A percentile compares a stretch with the other conserved stretches of the same genome.
Evolutionary conservation across 92 coral and sea anemone species (phyloP).

Genomic region (Muricea muricata): DNA sequence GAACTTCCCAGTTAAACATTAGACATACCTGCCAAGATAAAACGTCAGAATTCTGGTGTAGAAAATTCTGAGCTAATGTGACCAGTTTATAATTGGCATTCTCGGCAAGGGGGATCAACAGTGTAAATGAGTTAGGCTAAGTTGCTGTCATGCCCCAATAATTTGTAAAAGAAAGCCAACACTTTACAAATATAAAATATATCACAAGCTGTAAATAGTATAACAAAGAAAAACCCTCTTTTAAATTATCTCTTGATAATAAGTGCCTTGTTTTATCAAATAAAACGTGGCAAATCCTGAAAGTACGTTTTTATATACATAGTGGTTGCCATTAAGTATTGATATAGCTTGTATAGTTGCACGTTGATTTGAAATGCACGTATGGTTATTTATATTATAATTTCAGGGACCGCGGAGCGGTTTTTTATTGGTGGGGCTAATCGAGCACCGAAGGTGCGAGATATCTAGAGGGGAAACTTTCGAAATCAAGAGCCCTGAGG

Average conservation of each 20-base stretch:
- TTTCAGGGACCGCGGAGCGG: no score
- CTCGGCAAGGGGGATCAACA: not conserved
- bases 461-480: no score
- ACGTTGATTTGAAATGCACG: no score
- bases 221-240: not conserved
- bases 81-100: constrained; percentile 9
- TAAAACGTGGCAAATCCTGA: not conserved
- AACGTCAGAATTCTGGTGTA: not conserved
- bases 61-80: not conserved
- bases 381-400: no score
- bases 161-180: not conserved
- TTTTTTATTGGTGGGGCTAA: no score
- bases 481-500: no score
- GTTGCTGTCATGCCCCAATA: constrained; percentile 7
- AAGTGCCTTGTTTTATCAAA: not conserved
- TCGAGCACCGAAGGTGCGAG: no score
- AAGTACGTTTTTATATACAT: no score
- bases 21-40: not conserved
- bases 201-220: not conserved
- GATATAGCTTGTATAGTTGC: not conserved
- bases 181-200: not conserved
- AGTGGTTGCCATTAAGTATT: not conserved
- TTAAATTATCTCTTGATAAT: not conserved
- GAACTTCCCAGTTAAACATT: not conserved
- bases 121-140: not conserved